Conservation (phyloP, 2,797 vertebrate species). For the Falco peregrinus region DNA sequence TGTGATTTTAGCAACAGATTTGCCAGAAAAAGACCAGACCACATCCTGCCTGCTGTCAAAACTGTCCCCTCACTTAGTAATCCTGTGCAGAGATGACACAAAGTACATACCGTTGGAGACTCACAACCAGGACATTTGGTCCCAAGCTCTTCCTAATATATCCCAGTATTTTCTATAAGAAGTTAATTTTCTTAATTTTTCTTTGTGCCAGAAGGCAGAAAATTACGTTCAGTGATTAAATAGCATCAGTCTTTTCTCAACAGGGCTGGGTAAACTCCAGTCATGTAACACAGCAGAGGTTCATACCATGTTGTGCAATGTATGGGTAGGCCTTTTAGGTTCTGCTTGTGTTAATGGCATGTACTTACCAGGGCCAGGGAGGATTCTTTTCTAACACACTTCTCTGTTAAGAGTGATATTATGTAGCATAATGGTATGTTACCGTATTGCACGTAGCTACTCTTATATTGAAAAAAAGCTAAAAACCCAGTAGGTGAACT, state of each 20-base stretch:
- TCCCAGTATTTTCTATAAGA: neutral
- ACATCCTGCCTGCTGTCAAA: rapidly evolving
- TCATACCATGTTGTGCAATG: rapidly evolving
- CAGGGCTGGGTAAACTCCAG: neutral
- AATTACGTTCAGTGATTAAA: neutral
- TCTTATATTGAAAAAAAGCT: neutral
- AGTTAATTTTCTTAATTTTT: neutral
- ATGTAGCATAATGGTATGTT: neutral
- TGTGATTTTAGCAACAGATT: neutral
- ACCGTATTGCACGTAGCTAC: neutral
- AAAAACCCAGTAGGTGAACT: neutral
- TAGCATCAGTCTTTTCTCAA: neutral
- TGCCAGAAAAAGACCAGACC: neutral
- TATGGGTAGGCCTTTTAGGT: neutral
- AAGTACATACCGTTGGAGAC: rapidly evolving
- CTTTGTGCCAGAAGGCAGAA: neutral
- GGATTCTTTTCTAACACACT: neutral
- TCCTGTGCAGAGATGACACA: neutral
- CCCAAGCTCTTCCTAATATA: neutral
- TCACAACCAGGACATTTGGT: neutral
- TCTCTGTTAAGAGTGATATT: neutral
- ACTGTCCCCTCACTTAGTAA: neutral
- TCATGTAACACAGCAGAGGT: neutral
- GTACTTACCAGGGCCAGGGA: neutral
- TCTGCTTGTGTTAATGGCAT: neutral